Evolutionary conservation across 2,113 vertebrate species (phyloP).

Genomic region (Zootoca vivipara): DNA sequence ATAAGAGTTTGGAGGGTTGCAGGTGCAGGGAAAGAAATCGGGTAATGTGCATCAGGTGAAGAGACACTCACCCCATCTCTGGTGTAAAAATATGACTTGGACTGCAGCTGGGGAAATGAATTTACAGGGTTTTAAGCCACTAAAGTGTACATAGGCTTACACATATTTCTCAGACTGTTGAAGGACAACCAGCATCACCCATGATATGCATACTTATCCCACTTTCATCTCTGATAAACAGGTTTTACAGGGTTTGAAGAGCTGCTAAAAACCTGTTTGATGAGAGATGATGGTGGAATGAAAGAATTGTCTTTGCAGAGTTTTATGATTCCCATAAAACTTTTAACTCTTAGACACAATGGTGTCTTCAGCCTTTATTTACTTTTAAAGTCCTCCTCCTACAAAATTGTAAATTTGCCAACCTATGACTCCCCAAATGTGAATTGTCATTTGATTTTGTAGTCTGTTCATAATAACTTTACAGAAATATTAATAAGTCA

Average conservation of each 20-base stretch:
- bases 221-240: not conserved
- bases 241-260: not conserved
- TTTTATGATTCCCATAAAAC: not conserved
- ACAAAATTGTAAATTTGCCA: not conserved
- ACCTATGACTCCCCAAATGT: conserved; percentile 24
- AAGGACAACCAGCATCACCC: not conserved
- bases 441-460: conserved; percentile 16
- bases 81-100: no score
- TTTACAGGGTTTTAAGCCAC: no score
- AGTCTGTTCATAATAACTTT: conserved; percentile 62
- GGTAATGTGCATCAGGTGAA: no score
- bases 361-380: not conserved
- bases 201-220: not conserved
- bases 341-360: not conserved
- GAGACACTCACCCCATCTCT: no score
- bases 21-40: no score
- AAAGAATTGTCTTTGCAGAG: not conserved
- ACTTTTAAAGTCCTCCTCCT: not conserved
- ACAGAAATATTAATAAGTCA: conserved; percentile 47
- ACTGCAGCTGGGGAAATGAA: no score
- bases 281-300: not conserved
- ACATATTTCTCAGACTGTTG: not conserved
- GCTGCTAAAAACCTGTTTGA: not conserved
- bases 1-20: no score
- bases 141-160: no score